Evolutionary conservation across 2,888 invertebrate species (phyloP).

Genomic region (Drosophila anomalata): DNA sequence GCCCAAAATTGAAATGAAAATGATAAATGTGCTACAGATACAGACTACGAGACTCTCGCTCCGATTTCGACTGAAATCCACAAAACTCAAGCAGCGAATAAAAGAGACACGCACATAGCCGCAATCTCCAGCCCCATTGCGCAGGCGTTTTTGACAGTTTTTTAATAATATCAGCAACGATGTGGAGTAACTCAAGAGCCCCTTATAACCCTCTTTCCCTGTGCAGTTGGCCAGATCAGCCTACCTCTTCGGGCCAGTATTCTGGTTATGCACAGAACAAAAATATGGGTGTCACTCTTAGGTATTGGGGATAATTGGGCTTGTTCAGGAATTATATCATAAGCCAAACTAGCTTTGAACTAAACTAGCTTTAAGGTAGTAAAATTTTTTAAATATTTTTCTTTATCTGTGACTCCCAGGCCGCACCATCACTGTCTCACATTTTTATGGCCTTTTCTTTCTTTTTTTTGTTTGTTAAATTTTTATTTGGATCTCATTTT

Average conservation of each 20-base stretch:
- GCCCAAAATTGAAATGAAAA: slow-evolving; percentile 75
- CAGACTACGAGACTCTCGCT: slow-evolving; percentile 24
- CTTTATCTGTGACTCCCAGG: slow-evolving; percentile 10
- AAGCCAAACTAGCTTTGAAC: neutral
- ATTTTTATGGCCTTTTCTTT: slow-evolving; percentile 23
- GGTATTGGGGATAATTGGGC: neutral
- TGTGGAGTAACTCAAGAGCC: slow-evolving; percentile 20
- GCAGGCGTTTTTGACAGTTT: slow-evolving; percentile 79
- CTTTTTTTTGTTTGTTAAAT: slow-evolving; percentile 38
- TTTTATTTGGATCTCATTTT: slow-evolving; percentile 72
- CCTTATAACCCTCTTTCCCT: slow-evolving; percentile 7
- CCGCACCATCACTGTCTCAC: slow-evolving; percentile 12
- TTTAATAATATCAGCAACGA: slow-evolving; percentile 74
- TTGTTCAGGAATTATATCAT: neutral
- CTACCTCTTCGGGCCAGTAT: slow-evolving; percentile 58
- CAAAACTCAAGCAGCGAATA: slow-evolving; percentile 31
- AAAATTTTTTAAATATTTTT: neutral
- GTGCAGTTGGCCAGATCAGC: slow-evolving; percentile 48
- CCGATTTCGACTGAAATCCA: slow-evolving; percentile 5
- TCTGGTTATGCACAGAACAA: slow-evolving; percentile 20
- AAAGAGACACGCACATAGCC: slow-evolving; percentile 64
- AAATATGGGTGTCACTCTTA: neutral
- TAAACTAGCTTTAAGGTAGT: neutral
- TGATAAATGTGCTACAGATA: slow-evolving; percentile 77
- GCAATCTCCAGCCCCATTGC: slow-evolving; percentile 59